phyloP scores from a whole-genome alignment of 2,797 vertebrate genomes.

The Epinephelus malabaricus region DNA sequence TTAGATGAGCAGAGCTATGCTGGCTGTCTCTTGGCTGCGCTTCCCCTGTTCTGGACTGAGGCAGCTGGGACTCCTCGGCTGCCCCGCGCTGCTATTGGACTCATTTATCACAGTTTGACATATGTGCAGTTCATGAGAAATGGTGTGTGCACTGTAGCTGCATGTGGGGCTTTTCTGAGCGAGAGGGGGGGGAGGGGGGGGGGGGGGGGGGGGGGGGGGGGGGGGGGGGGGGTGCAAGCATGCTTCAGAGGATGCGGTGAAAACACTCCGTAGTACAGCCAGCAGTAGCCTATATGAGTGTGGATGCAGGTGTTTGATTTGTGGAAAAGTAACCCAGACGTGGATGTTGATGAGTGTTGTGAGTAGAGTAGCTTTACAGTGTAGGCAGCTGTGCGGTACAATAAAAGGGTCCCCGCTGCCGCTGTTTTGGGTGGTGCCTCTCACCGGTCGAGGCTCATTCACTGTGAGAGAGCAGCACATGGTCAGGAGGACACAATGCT shows the following conservation, averaged over 20 bases:
- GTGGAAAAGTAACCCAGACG: neutral
- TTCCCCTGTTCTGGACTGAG: constrained; percentile 24
- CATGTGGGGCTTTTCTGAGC: constrained; percentile 2
- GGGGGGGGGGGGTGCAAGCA: neutral
- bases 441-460: constrained; percentile 35
- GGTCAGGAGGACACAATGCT: constrained; percentile 70
- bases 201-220: no score
- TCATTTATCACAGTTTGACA: constrained; percentile 68
- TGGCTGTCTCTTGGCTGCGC: constrained; percentile 23
- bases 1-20: constrained; percentile 23
- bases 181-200: no score
- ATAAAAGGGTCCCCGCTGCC: constrained; percentile 30
- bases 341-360: constrained; percentile 1
- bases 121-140: constrained; percentile 58
- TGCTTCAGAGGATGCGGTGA: neutral
- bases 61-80: constrained; percentile 55
- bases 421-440: constrained; percentile 73
- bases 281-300: neutral
- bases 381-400: constrained; percentile 22
- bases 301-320: constrained; percentile 23
- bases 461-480: constrained; percentile 67
- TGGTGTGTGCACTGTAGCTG: constrained; percentile 25
- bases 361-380: constrained; percentile 15
- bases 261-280: neutral
- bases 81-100: constrained; percentile 40